Base-by-base conservation (phyloP, 2,113 vertebrate species). In the Passer montanus region DNA sequence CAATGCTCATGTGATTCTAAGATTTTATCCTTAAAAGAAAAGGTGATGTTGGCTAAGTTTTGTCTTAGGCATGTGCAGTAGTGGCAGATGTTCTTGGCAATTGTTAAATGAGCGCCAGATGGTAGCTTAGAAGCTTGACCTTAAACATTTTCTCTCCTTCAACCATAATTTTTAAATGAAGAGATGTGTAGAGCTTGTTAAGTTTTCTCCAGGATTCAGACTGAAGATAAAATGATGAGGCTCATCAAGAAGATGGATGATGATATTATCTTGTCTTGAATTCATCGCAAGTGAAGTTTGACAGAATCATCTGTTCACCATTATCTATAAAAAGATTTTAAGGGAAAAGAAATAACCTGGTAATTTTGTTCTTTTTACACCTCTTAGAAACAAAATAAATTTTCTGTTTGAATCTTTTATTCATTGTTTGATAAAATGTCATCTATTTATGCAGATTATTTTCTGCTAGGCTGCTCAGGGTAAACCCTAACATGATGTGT, bases 91-190 rank as follows among this genome's bases (percentile, higher is more conserved):
- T 94, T 94, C 90, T 78, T 66, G 50, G 90, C 81, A 92, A 93
- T 92, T 93, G 77, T 95, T 95, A 96, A 96, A 96, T 92, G 91
- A 83, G 90, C 77, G 82, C 95, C 95, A 97, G 95, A 96, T 96
- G 96, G 95, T 55, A 95, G 49, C 63, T 96, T 92, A 91, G 91
- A 93, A 91, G 74, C 66, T 87, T 94, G 92, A 93, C 95, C 92
- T 96, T 92, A 96, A 97, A 95, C 70, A 87, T 95, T 96, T 96
- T 91, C 90, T 91, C 91, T 95, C 95, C 93, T 95, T 97, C 94
- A 94, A 49, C 55, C 27, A 19, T 91, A 96, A 95, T 93, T 93
- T 93, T 91, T 94, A 94, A 95, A 95, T 90, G 74, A 93, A 95
- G 79, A 91, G 68, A 89, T 84, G 74, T 66, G 60, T 77, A 91